A percentile compares a stretch with the other conserved stretches of the same genome.
phyloP scores from a whole-genome alignment of 1,140 invertebrate genomes.

The Brachionus calyciflorus region DNA sequence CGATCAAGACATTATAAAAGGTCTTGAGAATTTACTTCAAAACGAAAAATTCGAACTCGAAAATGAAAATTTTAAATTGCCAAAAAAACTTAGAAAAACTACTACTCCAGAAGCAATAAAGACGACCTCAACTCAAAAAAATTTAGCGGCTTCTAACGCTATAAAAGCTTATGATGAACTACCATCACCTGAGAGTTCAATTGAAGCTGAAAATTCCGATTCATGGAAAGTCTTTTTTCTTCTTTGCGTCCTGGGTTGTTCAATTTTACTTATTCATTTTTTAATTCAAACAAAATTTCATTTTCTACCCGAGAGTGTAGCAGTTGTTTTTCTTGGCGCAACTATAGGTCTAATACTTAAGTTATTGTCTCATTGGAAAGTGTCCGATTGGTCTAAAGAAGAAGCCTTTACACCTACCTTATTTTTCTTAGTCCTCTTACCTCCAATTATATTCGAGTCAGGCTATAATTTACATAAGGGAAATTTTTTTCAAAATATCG shows the following conservation, averaged over 20 bases:
- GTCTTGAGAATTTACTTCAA: background rate
- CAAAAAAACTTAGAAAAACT: background rate
- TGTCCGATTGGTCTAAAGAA: slow-evolving; percentile 85
- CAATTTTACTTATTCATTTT: slow-evolving; percentile 80
- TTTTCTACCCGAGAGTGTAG: slow-evolving; percentile 92
- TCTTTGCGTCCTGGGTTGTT: slow-evolving; percentile 8
- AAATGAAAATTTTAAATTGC: background rate
- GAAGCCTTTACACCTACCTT: slow-evolving; percentile 94
- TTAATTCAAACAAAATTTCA: slow-evolving; percentile 92
- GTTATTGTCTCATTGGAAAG: slow-evolving; percentile 77
- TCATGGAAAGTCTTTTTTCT: slow-evolving; percentile 40
- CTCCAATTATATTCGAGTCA: slow-evolving; percentile 97
- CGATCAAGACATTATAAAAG: too few species aligned
- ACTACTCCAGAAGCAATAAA: too few species aligned
- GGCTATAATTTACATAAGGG: slow-evolving; percentile 96
- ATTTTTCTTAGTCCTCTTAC: slow-evolving; percentile 92
- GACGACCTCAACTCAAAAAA: background rate
- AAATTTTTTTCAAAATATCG: slow-evolving; percentile 97
- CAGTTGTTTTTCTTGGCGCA: slow-evolving; percentile 91
- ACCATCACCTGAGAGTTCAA: background rate
- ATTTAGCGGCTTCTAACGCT: background rate
- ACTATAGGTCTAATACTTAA: slow-evolving; percentile 86
- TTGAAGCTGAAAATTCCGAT: slow-evolving; percentile 2
- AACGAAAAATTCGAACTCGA: too few species aligned
- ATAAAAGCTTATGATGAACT: background rate